Percentiles rank a stretch among this genome's conserved stretches.
phyloP scores from a whole-genome alignment of 1,140 invertebrate species.

The Saxidomus purpurata region DNA sequence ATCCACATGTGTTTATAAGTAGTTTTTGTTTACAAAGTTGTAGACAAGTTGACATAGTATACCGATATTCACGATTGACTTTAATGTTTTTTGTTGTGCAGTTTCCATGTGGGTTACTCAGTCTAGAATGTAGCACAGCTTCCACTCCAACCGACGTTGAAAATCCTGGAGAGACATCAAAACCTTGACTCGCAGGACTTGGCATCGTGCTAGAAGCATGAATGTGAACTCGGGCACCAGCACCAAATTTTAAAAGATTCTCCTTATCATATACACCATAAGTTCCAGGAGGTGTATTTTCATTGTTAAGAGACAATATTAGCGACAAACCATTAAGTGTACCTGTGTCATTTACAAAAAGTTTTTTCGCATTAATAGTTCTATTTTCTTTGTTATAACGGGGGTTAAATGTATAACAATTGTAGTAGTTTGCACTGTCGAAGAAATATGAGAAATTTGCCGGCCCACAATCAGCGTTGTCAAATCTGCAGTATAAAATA shows the following conservation, averaged over 20 bases:
- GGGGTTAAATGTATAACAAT: too few relatives aligned
- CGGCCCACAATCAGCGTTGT: too few relatives aligned
- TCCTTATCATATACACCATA: constrained; percentile 81
- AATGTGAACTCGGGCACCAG: constrained; percentile 85
- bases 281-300: constrained; percentile 77
- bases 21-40: constrained; percentile 82
- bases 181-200: constrained; percentile 84
- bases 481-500: too few relatives aligned
- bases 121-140: constrained; percentile 73
- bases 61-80: constrained; percentile 70
- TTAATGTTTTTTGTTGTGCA: constrained; percentile 75
- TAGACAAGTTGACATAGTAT: constrained; percentile 81
- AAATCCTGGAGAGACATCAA: constrained; percentile 83
- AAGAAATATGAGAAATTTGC: too few relatives aligned
- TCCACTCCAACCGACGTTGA: constrained; percentile 83
- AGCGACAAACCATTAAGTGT: constrained; percentile 78
- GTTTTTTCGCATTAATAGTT: constrained; percentile 59
- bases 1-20: constrained; percentile 77
- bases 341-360: constrained; percentile 42
- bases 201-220: constrained; percentile 85
- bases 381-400: too few relatives aligned
- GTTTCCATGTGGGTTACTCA: constrained; percentile 77
- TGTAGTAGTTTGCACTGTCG: too few relatives aligned
- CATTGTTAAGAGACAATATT: constrained; percentile 82
- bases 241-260: constrained; percentile 81